Evolutionary conservation across 1,140 invertebrate species (phyloP).

Genomic region (Macrobrachium nipponense): DNA sequence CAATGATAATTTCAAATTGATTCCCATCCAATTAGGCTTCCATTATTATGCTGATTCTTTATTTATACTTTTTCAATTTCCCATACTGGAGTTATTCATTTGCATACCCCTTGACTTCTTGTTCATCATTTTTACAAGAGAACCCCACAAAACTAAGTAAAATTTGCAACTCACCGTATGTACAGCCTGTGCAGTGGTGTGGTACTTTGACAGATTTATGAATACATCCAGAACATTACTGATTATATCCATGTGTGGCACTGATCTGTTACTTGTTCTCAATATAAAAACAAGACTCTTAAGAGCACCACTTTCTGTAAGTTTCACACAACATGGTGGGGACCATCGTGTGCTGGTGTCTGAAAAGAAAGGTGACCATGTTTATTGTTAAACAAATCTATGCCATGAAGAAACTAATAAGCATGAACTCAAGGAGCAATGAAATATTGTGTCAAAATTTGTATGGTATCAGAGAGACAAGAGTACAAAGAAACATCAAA

Average conservation of each 20-base stretch:
- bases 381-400: not conserved
- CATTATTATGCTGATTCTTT: no score
- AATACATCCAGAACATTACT: conserved; percentile 58
- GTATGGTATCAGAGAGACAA: no score
- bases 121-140: not conserved
- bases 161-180: conserved; percentile 25
- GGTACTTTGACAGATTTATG: conserved; percentile 62
- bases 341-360: conserved; percentile 62
- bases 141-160: not conserved
- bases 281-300: conserved; percentile 46
- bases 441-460: not conserved
- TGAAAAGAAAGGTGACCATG: not conserved
- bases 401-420: not conserved
- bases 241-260: conserved; percentile 64
- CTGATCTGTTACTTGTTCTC: conserved; percentile 59
- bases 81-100: not conserved
- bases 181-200: conserved; percentile 25
- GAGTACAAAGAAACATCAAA: no score
- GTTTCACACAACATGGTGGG: conserved; percentile 46
- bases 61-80: no score
- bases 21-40: no score
- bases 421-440: no score
- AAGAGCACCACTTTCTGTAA: conserved; percentile 15
- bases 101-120: not conserved
- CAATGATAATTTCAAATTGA: no score